phyloP scores from a whole-genome alignment of 2,888 invertebrate species.

The Bimastos eiseni region DNA sequence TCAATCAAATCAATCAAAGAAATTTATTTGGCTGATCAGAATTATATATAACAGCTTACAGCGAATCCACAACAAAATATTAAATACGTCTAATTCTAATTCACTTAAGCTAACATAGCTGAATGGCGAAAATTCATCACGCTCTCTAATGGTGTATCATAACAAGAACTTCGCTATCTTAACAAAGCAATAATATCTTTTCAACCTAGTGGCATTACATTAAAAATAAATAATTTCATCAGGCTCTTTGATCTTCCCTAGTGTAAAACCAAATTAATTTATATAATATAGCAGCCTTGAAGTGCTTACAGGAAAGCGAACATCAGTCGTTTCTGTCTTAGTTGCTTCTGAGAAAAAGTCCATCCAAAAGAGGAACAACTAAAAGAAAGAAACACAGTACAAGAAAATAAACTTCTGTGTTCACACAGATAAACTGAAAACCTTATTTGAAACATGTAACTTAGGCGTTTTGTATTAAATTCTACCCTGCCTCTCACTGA shows the following conservation, averaged over 20 bases:
- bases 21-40: too few relatives aligned
- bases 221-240: neutral
- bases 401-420: neutral
- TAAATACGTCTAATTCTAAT: too few relatives aligned
- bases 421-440: neutral
- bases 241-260: neutral
- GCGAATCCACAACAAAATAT: too few relatives aligned
- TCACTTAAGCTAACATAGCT: too few relatives aligned
- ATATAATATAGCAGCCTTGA: neutral
- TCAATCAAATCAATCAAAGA: too few relatives aligned
- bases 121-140: too few relatives aligned
- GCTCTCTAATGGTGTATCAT: too few relatives aligned
- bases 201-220: neutral
- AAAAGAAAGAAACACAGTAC: slow-evolving; percentile 54
- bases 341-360: slow-evolving; percentile 96
- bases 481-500: too few relatives aligned
- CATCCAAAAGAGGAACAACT: slow-evolving; percentile 95
- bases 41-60: too few relatives aligned
- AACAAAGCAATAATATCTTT: neutral
- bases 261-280: neutral
- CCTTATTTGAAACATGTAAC: neutral
- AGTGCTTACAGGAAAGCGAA: slow-evolving; percentile 81
- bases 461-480: too few relatives aligned
- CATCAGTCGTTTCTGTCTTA: slow-evolving; percentile 77
- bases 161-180: too few relatives aligned